Base-by-base conservation (phyloP, 2,113 vertebrate species). In the Mirounga angustirostris region DNA sequence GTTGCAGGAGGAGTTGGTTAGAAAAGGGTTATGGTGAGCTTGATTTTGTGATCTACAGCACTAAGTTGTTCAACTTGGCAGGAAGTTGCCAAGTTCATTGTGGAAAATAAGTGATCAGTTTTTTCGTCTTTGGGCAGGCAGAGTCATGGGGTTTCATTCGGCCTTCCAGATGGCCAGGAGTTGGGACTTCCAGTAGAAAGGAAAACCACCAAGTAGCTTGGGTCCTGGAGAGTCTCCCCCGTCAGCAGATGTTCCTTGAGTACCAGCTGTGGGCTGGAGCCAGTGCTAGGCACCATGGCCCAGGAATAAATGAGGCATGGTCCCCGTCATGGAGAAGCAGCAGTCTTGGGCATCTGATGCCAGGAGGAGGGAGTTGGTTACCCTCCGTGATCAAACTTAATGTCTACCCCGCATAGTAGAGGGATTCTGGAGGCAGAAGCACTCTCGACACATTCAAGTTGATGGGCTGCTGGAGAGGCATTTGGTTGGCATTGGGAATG, bases 181-280 rank as follows among this genome's bases (percentile, higher is more conserved):
- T 54, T n/a, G 56, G 85, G 65, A 28, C 36, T 92, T 82, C 79
- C 0, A 7, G 33, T 59, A 40, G 50, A 83, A 82, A 94, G 87
- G 90, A 74, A 97, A 95, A 94, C 95, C 95, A 76, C 80, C 5
- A 8, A 73, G 46, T 67, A 40, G 10, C 11, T 0, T 93, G 94
- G 30, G 40, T 50, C 65, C 90, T 54, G 26, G 58, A 95, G 93
- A 92, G 58, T 69, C 50, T 84, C 16, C 76, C 11, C 33, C 26
- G 61, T 78, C 46, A 22, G 33, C 24, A 43, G 54, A 2, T n/a
- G 18, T 46, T 36, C n/a, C 50, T 69, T 56, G 50, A 86, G 46
- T 50, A 40, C 52, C 19, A 24, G 82, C 71, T 54, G 12, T 84
- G 73, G 61, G 43, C 43, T 58, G 30, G 63, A 43, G 93, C 67